These are phyloP conservation scores for Zaprionus taronus DNA, from an alignment of 1,140 invertebrate species.

Conservation along the genomic window DNA sequence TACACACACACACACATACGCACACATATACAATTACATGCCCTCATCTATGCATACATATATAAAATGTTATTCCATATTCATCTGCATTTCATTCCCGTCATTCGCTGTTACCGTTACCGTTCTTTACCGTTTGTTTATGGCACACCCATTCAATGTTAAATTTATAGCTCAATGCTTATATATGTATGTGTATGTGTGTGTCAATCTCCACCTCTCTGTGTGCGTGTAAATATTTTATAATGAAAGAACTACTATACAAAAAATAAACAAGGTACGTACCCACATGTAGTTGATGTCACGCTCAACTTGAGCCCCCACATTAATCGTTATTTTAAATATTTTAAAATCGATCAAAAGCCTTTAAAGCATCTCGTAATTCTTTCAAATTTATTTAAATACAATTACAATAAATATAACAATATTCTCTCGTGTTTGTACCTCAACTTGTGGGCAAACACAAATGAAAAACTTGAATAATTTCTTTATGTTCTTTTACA, in stretches of 20 bases:
- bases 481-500: not conserved
- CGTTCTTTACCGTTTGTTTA: conserved; percentile 38
- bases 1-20: conserved; percentile 5
- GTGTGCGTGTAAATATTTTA: conserved; percentile 54
- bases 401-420: not conserved
- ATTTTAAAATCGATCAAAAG: not conserved
- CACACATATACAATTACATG: not conserved
- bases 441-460: too few relatives aligned
- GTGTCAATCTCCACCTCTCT: conserved; percentile 18
- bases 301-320: conserved; percentile 2
- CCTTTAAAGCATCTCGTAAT: not conserved
- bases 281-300: conserved; percentile 31
- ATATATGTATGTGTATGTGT: not conserved
- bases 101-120: conserved; percentile 25
- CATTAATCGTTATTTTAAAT: conserved; percentile 1
- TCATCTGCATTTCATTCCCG: conserved; percentile 28
- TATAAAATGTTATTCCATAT: conserved; percentile 28
- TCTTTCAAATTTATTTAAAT: not conserved
- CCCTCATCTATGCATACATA: conserved; percentile 4
- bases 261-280: conserved; percentile 53
- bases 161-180: conserved; percentile 31
- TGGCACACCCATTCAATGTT: conserved; percentile 53
- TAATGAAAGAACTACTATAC: conserved; percentile 6
- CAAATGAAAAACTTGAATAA: not conserved
- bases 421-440: too few relatives aligned